These are phyloP conservation scores for Corvus moneduloides DNA, from an alignment of 2,113 vertebrate genomes.

Conservation along the genomic window DNA sequence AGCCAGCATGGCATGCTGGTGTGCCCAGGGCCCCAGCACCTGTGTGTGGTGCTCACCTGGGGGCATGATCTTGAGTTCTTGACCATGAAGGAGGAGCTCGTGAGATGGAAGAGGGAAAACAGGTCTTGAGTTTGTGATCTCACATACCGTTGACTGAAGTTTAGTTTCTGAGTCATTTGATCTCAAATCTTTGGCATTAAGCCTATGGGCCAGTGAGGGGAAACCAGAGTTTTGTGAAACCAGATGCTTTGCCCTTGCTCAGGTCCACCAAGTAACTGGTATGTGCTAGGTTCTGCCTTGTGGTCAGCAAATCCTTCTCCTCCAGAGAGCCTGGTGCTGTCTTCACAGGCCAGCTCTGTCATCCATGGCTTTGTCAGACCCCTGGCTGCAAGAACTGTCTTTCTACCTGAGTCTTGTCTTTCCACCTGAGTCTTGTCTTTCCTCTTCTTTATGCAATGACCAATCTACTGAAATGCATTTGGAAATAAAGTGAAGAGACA, in stretches of 20 bases:
- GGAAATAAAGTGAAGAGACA: background rate
- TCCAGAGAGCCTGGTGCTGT: background rate
- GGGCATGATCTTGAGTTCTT: background rate
- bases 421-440: background rate
- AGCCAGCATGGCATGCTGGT: background rate
- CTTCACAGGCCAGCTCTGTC: background rate
- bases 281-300: background rate
- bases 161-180: background rate
- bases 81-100: background rate
- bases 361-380: background rate
- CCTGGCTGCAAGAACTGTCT: background rate
- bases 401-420: background rate
- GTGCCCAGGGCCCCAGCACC: background rate
- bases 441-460: background rate
- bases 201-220: background rate
- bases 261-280: background rate
- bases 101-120: background rate
- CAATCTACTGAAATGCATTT: background rate
- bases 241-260: background rate
- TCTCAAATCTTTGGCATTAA: background rate
- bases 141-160: background rate
- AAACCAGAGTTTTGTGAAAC: background rate
- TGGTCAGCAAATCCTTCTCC: background rate
- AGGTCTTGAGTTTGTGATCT: background rate
- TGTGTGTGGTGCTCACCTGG: fast-evolving